These are phyloP conservation scores for Lordiphosa stackelbergi DNA, from an alignment of 1,140 invertebrate species.

Conservation along the genomic window DNA sequence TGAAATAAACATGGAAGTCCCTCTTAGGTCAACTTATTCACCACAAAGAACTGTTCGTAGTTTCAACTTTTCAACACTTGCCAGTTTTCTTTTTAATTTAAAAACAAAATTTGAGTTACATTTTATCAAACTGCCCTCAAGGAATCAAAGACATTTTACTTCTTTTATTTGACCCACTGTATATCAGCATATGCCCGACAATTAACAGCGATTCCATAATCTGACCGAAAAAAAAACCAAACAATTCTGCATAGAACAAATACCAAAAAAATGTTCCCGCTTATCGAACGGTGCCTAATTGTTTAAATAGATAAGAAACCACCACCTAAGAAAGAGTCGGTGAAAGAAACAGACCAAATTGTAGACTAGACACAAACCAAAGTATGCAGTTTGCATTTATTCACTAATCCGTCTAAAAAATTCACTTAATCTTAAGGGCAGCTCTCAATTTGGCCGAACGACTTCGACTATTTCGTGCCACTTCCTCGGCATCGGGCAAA, in stretches of 20 bases:
- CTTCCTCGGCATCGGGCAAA: conserved; percentile 84
- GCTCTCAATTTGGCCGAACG: conserved; percentile 93
- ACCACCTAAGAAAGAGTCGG: neutral
- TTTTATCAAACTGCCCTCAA: too few species aligned
- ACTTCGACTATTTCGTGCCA: conserved; percentile 88
- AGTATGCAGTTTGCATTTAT: conserved; percentile 2
- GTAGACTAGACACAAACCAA: conserved; percentile 26
- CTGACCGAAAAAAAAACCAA: conserved; percentile 37
- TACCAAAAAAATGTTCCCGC: conserved; percentile 20
- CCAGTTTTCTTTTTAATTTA: too few species aligned
- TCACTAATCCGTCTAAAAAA: neutral
- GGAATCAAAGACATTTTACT: too few species aligned
- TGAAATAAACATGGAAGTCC: too few species aligned
- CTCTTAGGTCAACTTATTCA: too few species aligned
- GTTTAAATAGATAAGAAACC: conserved; percentile 38
- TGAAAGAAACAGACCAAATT: conserved; percentile 5
- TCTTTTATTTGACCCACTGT: conserved; percentile 23
- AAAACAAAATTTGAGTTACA: too few species aligned
- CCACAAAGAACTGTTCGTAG: too few species aligned
- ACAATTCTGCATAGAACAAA: conserved; percentile 33
- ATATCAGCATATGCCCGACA: conserved; percentile 7
- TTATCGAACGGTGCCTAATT: conserved; percentile 64
- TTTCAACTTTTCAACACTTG: too few species aligned
- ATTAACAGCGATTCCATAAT: conserved; percentile 54
- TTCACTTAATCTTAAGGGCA: conserved; percentile 82